Evolutionary conservation across 1,140 invertebrate genomes (phyloP), one percentile per base, ranked within the genome.

Genomic region (Babylonia areolata): DNA sequence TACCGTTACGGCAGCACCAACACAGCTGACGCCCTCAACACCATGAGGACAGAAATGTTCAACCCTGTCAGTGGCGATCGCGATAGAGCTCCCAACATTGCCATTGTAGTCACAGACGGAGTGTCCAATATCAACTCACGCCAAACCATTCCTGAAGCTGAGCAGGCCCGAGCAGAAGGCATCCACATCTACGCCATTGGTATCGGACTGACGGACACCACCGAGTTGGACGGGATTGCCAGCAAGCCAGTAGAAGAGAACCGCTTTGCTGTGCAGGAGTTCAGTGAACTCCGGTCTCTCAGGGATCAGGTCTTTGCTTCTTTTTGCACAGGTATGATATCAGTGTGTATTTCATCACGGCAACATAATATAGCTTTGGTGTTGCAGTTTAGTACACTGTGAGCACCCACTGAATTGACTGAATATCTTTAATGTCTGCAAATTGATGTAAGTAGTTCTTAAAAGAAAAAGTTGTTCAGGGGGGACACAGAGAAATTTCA

Each of bases 171-270:
- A 54, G 87, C 64, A 20, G 85, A 86, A 40, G 85, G 88, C 12
- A 91, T 92, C 69, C 85, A 90, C 42, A 91, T 93, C 78, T 93
- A 92, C 87, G 92, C 88, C 77, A 88, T 92, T 85, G 91, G 91
- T 77, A 89, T 92, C 82, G 89, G 89, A 73, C 80, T 91, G 35
- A 79, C 86, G 20, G 90, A 91, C 81, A 88, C 86, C 69, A 88
- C 46, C 31, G 91, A 92, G 86, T 78, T 92, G 64, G 89, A 91
- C 85, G 87, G 84, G 28, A 91, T 91, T 39, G 89, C 89, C 40
- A 89, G 87, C 64, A 42, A 35, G 37, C 90, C 90, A 58, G 71
- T 88, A 5, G 73, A 80, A 1, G 88, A 91, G 35, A 86, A 89
- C 83, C 75, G 84, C 54, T 91, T 91, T 86, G 83, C 85, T 80